These are phyloP conservation scores for Lagocephalus sceleratus DNA, from an alignment of 2,797 vertebrate species.

Conservation along the genomic window DNA sequence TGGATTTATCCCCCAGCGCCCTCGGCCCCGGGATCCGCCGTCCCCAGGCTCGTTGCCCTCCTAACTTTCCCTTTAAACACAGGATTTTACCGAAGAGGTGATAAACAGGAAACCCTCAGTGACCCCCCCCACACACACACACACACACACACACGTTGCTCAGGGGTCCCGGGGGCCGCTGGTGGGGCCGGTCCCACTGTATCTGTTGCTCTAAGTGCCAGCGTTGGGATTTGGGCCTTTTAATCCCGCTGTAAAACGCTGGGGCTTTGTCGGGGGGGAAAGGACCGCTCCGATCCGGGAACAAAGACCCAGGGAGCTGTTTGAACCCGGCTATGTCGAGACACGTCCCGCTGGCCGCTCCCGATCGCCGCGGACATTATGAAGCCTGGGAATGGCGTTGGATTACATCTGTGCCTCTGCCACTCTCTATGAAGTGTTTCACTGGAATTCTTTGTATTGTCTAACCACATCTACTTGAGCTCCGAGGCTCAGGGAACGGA, in stretches of 20 bases:
- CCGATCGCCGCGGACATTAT: conserved; percentile 79
- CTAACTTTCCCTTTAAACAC: too few relatives aligned
- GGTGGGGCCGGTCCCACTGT: conserved; percentile 53
- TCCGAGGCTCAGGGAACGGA: conserved; percentile 50
- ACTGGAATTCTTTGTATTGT: conserved; percentile 84
- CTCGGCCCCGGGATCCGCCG: too few relatives aligned
- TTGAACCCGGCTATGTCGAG: conserved; percentile 80
- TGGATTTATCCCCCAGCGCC: too few relatives aligned
- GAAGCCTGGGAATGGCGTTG: conserved; percentile 84
- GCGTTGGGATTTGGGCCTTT: conserved; percentile 77
- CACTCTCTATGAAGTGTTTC: conserved; percentile 83
- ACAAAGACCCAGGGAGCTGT: conserved; percentile 81
- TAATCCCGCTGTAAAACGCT: conserved; percentile 82
- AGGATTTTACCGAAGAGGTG: too few relatives aligned
- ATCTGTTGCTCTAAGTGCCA: conserved; percentile 78
- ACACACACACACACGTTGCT: too few relatives aligned
- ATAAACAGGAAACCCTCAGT: too few relatives aligned
- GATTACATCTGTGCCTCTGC: conserved; percentile 83
- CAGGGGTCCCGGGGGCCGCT: conserved; percentile 49
- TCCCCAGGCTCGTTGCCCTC: too few relatives aligned
- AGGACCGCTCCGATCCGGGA: conserved; percentile 77
- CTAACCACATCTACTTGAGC: conserved; percentile 82
- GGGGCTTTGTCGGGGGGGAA: conserved; percentile 72
- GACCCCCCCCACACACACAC: too few relatives aligned
- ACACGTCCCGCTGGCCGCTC: conserved; percentile 76